Conservation (phyloP, 2,888 invertebrate genomes). For the Clostera curtula region DNA sequence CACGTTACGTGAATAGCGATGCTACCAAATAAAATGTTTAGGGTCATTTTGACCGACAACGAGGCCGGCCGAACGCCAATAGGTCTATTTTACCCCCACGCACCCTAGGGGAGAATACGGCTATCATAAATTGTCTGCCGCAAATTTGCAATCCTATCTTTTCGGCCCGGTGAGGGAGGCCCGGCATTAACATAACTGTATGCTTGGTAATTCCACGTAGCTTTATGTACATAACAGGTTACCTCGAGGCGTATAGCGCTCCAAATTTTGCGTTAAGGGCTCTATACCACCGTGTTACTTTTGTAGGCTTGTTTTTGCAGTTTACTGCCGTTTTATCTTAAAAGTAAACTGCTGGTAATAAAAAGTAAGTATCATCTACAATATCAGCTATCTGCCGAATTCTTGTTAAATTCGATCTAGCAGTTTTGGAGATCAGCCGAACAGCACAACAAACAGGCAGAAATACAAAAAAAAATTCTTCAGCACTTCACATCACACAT, state of each 20-base stretch:
- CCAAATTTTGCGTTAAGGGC: conserved; percentile 29
- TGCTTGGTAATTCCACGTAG: conserved; percentile 54
- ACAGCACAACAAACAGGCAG: too few relatives aligned
- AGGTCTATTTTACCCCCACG: conserved; percentile 61
- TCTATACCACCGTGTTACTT: conserved; percentile 25
- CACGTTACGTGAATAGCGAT: conserved; percentile 62
- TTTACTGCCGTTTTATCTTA: too few relatives aligned
- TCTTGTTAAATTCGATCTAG: too few relatives aligned
- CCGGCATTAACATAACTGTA: conserved; percentile 68
- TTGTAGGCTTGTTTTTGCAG: conserved; percentile 20
- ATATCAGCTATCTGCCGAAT: too few relatives aligned
- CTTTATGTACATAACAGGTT: conserved; percentile 51
- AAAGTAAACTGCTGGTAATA: too few relatives aligned
- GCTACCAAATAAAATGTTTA: conserved; percentile 73
- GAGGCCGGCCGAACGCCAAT: conserved; percentile 64
- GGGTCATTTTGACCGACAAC: conserved; percentile 68
- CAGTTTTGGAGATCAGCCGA: too few relatives aligned
- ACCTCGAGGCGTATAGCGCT: conserved; percentile 26
- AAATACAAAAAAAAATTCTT: too few relatives aligned
- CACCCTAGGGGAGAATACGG: conserved; percentile 56
- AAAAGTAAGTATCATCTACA: too few relatives aligned
- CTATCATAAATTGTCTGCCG: conserved; percentile 71
- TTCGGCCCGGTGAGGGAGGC: conserved; percentile 60
- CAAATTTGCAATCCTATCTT: conserved; percentile 75
- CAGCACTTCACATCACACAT: too few relatives aligned